phyloP scores from a whole-genome alignment of 2,888 invertebrate genomes.

The Microctonus hyperodae region DNA sequence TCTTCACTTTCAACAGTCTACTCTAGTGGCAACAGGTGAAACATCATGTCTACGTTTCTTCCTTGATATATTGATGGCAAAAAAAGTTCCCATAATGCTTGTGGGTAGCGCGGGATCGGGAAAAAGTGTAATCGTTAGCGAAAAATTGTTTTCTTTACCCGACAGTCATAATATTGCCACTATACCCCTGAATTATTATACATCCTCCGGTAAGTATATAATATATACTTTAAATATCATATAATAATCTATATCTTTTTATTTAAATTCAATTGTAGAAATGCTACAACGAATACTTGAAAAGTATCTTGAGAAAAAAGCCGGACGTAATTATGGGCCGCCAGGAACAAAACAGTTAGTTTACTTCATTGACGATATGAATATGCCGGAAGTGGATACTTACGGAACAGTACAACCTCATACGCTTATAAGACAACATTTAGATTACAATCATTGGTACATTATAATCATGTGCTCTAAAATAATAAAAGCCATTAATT shows the following conservation, averaged over 20 bases:
- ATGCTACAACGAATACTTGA: slow-evolving; percentile 89
- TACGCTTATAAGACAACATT: slow-evolving; percentile 88
- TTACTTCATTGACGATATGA: slow-evolving; percentile 95
- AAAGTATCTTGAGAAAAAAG: slow-evolving; percentile 93
- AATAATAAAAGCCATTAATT: not conserved
- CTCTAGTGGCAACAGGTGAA: slow-evolving; percentile 88
- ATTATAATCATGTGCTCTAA: slow-evolving; percentile 2
- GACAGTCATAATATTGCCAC: slow-evolving; percentile 85
- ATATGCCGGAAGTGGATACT: slow-evolving; percentile 95
- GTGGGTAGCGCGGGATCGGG: slow-evolving; percentile 91
- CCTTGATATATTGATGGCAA: slow-evolving; percentile 81
- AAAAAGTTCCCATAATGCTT: slow-evolving; percentile 86
- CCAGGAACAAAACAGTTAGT: slow-evolving; percentile 92
- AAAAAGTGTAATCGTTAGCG: slow-evolving; percentile 89
- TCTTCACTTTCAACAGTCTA: slow-evolving; percentile 66
- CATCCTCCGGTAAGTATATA: slow-evolving; percentile 77
- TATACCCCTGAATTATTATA: slow-evolving; percentile 95
- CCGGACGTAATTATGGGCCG: slow-evolving; percentile 91
- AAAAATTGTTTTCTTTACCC: slow-evolving; percentile 77
- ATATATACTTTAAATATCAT: not conserved
- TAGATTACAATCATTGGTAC: slow-evolving; percentile 94
- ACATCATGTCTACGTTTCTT: slow-evolving; percentile 88
- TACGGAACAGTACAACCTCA: slow-evolving; percentile 97
- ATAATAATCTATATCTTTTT: not conserved
- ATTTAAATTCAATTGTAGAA: slow-evolving; percentile 64